Evolutionary conservation across 2,113 vertebrate genomes (phyloP).

Genomic region (Chionomys nivalis): DNA sequence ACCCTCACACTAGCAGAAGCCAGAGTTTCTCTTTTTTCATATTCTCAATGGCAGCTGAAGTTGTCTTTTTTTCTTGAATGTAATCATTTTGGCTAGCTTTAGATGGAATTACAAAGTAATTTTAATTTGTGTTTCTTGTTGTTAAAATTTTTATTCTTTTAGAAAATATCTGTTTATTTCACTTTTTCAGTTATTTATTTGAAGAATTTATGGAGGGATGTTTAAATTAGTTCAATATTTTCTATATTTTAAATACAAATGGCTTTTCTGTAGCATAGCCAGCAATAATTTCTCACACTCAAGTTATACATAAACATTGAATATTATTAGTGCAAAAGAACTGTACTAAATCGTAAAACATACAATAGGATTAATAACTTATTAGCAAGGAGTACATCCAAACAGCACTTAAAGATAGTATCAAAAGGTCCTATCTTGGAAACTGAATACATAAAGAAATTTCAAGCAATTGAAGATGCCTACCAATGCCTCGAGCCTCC

Average conservation of each 20-base stretch:
- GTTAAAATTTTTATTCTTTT: background rate
- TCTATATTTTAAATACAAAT: background rate
- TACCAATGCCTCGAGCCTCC: background rate
- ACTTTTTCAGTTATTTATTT: background rate
- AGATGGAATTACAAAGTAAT: background rate
- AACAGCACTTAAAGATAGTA: background rate
- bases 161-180: background rate
- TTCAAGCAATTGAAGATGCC: background rate
- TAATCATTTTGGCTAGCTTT: background rate
- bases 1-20: background rate
- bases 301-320: background rate
- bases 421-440: background rate
- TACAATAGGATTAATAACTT: background rate
- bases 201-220: background rate
- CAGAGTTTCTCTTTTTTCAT: background rate
- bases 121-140: background rate
- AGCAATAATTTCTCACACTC: too few species aligned
- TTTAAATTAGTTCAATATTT: background rate
- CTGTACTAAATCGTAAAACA: background rate
- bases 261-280: background rate
- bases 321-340: background rate
- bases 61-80: too few species aligned
- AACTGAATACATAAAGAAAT: constrained; percentile 45
- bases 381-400: background rate
- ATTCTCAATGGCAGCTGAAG: background rate